A percentile compares a stretch with the other conserved stretches of the same genome.
phyloP scores from a whole-genome alignment of 2,888 invertebrate species.

The Athetis lepigone region DNA sequence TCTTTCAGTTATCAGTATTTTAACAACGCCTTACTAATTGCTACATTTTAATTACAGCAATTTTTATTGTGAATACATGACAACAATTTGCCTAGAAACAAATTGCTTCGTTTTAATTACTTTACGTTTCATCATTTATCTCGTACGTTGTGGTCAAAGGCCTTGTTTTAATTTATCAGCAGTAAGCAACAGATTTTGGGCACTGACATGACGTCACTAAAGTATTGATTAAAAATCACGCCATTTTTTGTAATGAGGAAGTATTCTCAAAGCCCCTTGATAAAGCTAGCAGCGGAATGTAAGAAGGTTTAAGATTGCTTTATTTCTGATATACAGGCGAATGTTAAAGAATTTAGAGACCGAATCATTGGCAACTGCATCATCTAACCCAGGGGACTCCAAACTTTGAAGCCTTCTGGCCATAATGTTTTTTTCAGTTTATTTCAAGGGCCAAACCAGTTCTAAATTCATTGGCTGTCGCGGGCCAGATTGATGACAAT shows the following conservation, averaged over 20 bases:
- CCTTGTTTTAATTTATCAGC: conserved; percentile 30
- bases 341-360: too few species aligned
- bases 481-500: too few species aligned
- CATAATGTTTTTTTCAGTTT: too few species aligned
- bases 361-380: too few species aligned
- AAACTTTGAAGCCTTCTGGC: too few species aligned
- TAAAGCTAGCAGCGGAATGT: too few species aligned
- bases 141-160: conserved; percentile 43
- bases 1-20: neutral
- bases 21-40: neutral
- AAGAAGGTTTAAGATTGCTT: too few species aligned
- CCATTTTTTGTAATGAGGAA: conserved; percentile 3
- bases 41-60: neutral
- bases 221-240: conserved; percentile 7
- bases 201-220: conserved; percentile 4
- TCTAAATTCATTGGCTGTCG: too few species aligned
- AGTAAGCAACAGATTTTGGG: neutral
- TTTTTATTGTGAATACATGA: neutral
- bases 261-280: too few species aligned
- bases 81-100: conserved; percentile 16
- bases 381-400: too few species aligned
- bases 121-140: conserved; percentile 40
- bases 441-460: too few species aligned
- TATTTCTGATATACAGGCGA: neutral
- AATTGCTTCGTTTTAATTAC: neutral